Evolutionary conservation across 2,113 vertebrate species (phyloP), one percentile per base, ranked within the genome.

Genomic region (Pachycephala philippinensis): DNA sequence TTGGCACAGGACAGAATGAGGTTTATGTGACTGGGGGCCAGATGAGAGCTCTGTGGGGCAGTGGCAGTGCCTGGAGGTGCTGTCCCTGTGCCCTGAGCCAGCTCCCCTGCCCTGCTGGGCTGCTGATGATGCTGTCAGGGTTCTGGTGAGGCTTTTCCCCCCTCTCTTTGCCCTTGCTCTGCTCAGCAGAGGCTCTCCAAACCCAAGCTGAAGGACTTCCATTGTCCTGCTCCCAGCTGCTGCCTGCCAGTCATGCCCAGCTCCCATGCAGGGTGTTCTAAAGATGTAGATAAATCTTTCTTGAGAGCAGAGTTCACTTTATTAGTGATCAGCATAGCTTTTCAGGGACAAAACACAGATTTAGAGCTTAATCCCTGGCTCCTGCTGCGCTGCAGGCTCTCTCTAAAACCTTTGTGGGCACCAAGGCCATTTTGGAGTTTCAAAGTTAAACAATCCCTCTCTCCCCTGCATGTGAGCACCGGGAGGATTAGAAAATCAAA

Each of bases 281-380:
- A 75, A 65, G 50, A 85, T 70, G 78, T 14, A 70, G 87, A 87
- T 61, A 86, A 74, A 70, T 74, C 70, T 84, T 91, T 96, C 61
- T 52, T 56, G 50, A 85, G 78, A 91, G 78, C 63, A 3, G 54
- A 85, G 50, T 53, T 90, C 56, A 19, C 64, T 74, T 84, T 86
- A 77, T 61, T 77, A 74, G 82, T 7, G 71, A 70, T 64, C 79
- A 78, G 52, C 60, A 71, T 63, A 86, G 82, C 39, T 94, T 87
- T 93, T 86, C 74, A 28, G 91, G 71, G 75, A 91, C 90, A 94
- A 93, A 93, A 70, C 63, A 50, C 11, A 82, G 89, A 88, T 60
- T 95, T 95, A 60, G 56, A 95, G 61, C 53, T 89, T 91, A 96
- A 96, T 94, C 91, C 39, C 24, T 60, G 39, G 30, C 24, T 94